A percentile compares a stretch with the other conserved stretches of the same genome.
Evolutionary conservation across 2,113 vertebrate species (phyloP).

Genomic region (Platysteira castanea): DNA sequence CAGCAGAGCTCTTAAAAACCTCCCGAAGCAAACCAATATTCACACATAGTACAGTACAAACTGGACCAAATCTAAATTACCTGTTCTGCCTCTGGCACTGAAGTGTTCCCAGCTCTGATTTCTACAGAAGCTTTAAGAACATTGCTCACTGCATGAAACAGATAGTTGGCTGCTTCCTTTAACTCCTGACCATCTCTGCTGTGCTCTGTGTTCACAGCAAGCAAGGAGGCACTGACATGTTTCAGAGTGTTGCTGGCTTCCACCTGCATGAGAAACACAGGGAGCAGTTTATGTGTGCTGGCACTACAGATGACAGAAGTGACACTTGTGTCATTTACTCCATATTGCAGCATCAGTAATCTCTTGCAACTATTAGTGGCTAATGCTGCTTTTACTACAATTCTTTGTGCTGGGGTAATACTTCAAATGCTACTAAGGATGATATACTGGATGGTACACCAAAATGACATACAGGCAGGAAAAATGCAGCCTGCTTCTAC

Average conservation of each 20-base stretch:
- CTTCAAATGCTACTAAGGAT: neutral
- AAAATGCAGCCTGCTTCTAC: neutral
- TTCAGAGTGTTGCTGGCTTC: conserved; percentile 77
- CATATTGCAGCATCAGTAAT: neutral
- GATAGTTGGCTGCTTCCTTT: conserved; percentile 68
- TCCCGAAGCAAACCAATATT: neutral
- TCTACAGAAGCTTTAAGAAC: conserved; percentile 78
- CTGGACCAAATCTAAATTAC: conserved; percentile 9
- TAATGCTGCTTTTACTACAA: neutral
- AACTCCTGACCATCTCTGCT: conserved; percentile 53
- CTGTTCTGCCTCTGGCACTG: conserved; percentile 38
- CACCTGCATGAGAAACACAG: conserved; percentile 62
- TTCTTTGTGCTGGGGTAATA: neutral
- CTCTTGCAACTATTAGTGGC: neutral
- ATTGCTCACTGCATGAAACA: conserved; percentile 83
- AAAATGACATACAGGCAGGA: neutral
- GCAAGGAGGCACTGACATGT: conserved; percentile 79
- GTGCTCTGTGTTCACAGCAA: conserved; percentile 56
- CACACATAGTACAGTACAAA: neutral
- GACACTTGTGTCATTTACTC: neutral
- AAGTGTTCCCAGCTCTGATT: neutral
- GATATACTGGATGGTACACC: neutral
- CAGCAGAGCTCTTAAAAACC: neutral
- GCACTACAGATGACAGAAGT: neutral
- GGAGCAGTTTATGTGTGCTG: neutral